Evolutionary conservation across 2,888 invertebrate species (phyloP).

Genomic region (Lacanobia wlatinum): DNA sequence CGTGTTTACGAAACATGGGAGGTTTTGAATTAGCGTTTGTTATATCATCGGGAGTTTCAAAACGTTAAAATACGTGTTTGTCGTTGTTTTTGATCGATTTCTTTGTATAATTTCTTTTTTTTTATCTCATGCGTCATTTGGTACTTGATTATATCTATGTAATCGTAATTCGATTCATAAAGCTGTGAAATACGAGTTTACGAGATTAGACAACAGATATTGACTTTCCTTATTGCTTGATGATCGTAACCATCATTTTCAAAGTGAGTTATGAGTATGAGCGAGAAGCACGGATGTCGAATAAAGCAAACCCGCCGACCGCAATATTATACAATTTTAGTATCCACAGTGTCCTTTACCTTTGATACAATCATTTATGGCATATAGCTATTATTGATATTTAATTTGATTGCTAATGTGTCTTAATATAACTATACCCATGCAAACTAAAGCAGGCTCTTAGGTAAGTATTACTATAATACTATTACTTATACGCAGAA

Average conservation of each 20-base stretch:
- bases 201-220: constrained; percentile 48
- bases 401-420: constrained; percentile 44
- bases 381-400: constrained; percentile 36
- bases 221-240: constrained; percentile 86
- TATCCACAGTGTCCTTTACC: constrained; percentile 47
- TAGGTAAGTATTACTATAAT: constrained; percentile 52
- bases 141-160: constrained; percentile 68
- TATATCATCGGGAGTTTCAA: constrained; percentile 60
- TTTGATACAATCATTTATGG: constrained; percentile 11
- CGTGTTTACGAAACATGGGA: constrained; percentile 63
- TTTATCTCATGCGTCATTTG: constrained; percentile 73
- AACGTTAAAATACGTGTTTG: constrained; percentile 62
- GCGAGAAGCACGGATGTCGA: constrained; percentile 79
- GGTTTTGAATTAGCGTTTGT: constrained; percentile 48
- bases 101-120: constrained; percentile 63
- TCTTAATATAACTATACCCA: constrained; percentile 38
- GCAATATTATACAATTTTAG: constrained; percentile 56
- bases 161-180: constrained; percentile 69
- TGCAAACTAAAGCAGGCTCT: constrained; percentile 39
- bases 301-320: constrained; percentile 85
- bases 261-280: constrained; percentile 79
- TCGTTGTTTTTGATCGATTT: constrained; percentile 59
- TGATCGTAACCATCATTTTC: constrained; percentile 81
- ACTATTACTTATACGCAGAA: constrained; percentile 4
- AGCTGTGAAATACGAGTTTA: constrained; percentile 69